A percentile compares a stretch with the other conserved stretches of the same genome.
Evolutionary conservation across 2,888 invertebrate species (phyloP).

Genomic region (Dasypolia templi): DNA sequence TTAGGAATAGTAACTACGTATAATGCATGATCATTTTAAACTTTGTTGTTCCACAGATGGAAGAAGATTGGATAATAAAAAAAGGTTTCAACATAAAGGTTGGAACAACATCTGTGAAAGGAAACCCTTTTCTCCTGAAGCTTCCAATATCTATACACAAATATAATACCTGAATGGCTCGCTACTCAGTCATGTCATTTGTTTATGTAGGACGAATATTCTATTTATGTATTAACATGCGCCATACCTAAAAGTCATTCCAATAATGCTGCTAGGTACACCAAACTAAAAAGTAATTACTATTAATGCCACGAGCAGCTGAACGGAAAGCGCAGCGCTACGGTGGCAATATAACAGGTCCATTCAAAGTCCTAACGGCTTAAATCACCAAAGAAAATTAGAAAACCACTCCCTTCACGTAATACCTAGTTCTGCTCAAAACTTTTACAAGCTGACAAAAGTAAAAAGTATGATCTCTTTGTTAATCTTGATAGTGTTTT

Average conservation of each 20-base stretch:
- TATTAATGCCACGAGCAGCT: conserved; percentile 71
- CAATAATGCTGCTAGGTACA: background rate
- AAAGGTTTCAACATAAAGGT: background rate
- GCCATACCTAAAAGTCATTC: background rate
- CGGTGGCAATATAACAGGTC: conserved; percentile 50
- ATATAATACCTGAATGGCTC: background rate
- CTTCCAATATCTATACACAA: background rate
- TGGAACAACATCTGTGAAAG: background rate
- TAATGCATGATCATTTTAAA: background rate
- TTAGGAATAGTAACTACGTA: background rate
- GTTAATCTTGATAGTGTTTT: conserved; percentile 27
- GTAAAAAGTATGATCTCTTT: conserved; percentile 43
- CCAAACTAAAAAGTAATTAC: conserved; percentile 69
- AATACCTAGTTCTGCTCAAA: conserved; percentile 29
- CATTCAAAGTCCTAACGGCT: conserved; percentile 64
- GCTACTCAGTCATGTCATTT: background rate
- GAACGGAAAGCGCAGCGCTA: conserved; percentile 30
- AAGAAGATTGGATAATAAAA: background rate
- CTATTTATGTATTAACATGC: background rate
- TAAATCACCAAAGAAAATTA: conserved; percentile 56
- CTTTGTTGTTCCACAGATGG: background rate
- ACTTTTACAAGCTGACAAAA: conserved; percentile 37
- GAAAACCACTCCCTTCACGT: conserved; percentile 43
- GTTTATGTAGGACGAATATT: background rate
- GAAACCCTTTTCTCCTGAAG: background rate